phyloP scores from a whole-genome alignment of 1,140 invertebrate genomes.

The Hyles euphorbiae region DNA sequence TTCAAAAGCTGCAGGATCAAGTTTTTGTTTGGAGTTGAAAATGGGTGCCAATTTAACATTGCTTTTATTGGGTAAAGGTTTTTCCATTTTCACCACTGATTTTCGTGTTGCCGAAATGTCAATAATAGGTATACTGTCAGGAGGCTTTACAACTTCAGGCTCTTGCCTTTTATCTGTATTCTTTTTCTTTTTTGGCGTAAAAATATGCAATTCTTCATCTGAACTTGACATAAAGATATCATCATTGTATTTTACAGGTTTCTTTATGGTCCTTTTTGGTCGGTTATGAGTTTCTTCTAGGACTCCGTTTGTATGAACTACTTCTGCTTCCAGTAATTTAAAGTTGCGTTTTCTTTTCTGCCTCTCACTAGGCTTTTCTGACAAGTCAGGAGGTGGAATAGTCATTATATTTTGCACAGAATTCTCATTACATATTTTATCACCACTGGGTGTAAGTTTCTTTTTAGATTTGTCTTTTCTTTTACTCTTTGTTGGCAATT shows the following conservation, averaged over 20 bases:
- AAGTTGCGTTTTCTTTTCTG: conserved; percentile 26
- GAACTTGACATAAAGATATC: conserved; percentile 47
- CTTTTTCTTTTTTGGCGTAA: conserved; percentile 65
- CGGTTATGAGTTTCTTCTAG: conserved; percentile 24
- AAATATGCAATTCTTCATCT: conserved; percentile 63
- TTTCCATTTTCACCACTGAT: conserved; percentile 9
- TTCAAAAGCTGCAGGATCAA: conserved; percentile 68
- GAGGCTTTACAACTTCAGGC: conserved; percentile 5
- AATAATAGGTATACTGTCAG: neutral
- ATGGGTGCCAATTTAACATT: conserved; percentile 75
- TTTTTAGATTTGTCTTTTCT: conserved; percentile 44
- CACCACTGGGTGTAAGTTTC: neutral
- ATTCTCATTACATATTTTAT: too few species aligned
- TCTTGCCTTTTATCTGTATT: conserved; percentile 21
- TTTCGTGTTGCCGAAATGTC: neutral
- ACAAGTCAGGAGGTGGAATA: neutral
- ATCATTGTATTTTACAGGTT: conserved; percentile 60
- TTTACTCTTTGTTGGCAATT: conserved; percentile 41
- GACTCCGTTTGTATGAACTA: neutral
- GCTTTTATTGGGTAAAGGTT: conserved; percentile 24
- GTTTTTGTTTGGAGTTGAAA: conserved; percentile 76
- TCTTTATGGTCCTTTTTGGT: conserved; percentile 54
- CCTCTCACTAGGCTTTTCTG: conserved; percentile 9
- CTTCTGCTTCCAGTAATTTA: conserved; percentile 2
- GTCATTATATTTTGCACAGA: too few species aligned